These are phyloP conservation scores for Suricata suricatta DNA, from an alignment of 2,113 vertebrate genomes.

Conservation along the genomic window DNA sequence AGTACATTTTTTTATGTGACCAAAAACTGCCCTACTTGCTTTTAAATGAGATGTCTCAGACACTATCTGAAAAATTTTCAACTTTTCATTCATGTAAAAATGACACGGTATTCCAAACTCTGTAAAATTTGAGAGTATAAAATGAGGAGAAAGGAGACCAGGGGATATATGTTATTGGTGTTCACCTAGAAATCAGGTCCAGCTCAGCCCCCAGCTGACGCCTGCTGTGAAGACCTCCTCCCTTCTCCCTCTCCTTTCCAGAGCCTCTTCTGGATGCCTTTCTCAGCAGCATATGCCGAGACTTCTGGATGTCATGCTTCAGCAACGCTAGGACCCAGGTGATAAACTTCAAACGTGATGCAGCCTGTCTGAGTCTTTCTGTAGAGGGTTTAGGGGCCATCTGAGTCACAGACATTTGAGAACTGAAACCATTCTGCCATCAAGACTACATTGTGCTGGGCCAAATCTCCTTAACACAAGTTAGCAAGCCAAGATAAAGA, in stretches of 20 bases:
- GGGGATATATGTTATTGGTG: neutral
- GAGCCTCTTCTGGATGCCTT: neutral
- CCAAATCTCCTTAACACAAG: neutral
- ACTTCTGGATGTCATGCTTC: neutral
- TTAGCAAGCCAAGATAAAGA: neutral
- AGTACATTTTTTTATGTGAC: neutral
- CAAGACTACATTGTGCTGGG: neutral
- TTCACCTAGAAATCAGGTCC: neutral
- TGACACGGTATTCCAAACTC: neutral
- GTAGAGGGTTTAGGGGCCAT: neutral
- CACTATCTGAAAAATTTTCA: neutral
- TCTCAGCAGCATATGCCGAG: neutral
- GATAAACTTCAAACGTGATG: neutral
- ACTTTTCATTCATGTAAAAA: neutral
- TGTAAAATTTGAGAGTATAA: neutral
- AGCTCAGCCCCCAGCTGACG: neutral
- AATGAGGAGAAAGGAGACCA: neutral
- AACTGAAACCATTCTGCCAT: neutral
- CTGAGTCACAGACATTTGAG: neutral
- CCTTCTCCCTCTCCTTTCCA: neutral
- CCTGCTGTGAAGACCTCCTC: neutral
- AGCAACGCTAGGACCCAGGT: neutral
- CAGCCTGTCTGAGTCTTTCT: neutral
- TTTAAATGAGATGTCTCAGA: constrained; percentile 18
- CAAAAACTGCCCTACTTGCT: neutral